Conservation (phyloP, 2,888 invertebrate species). For the Mechanitis mazaeus region DNA sequence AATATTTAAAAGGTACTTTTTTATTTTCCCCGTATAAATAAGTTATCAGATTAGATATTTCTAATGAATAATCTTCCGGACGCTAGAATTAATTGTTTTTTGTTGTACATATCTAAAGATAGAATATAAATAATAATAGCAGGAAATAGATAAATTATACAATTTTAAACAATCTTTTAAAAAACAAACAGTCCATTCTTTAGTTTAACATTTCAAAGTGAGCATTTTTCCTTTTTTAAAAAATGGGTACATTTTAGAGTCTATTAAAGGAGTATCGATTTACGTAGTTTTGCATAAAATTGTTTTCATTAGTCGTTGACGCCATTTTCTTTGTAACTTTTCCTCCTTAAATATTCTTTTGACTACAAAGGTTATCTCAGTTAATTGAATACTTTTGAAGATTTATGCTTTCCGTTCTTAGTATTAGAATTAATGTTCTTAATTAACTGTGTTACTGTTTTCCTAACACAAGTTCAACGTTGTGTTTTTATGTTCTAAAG, state of each 20-base stretch:
- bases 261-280: slow-evolving; percentile 35
- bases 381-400: slow-evolving; percentile 32
- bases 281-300: slow-evolving; percentile 53
- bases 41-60: no score
- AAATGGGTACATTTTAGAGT: slow-evolving; percentile 22
- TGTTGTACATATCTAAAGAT: no score
- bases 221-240: not conserved
- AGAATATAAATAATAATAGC: no score
- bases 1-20: no score
- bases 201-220: not conserved
- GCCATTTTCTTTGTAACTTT: slow-evolving; percentile 30
- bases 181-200: no score
- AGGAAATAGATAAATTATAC: no score
- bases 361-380: slow-evolving; percentile 29
- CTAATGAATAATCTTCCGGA: no score
- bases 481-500: not conserved
- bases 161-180: no score
- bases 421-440: slow-evolving; percentile 23
- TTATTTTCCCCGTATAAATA: no score
- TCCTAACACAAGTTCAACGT: not conserved
- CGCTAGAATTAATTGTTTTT: no score
- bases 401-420: slow-evolving; percentile 25
- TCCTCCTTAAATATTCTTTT: slow-evolving; percentile 37
- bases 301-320: slow-evolving; percentile 49
- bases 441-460: slow-evolving; percentile 19